Evolutionary conservation across 2,797 vertebrate genomes (phyloP).

Genomic region (Malacoraja senta): DNA sequence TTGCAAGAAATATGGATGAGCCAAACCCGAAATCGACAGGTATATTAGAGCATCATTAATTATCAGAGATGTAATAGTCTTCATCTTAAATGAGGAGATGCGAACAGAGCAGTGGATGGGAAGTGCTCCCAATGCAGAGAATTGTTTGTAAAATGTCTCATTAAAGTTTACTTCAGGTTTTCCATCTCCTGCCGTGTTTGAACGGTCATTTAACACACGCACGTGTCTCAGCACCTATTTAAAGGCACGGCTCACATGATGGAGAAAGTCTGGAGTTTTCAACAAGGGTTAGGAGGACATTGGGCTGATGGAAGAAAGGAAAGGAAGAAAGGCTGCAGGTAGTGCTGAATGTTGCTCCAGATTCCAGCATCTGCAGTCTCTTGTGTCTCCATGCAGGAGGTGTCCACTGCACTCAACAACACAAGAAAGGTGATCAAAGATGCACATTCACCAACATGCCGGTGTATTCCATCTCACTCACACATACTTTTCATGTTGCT

Average conservation of each 20-base stretch:
- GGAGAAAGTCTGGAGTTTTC: not conserved
- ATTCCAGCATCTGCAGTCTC: too few species aligned
- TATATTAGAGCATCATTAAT: not conserved
- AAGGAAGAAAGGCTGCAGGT: too few species aligned
- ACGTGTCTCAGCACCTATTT: not conserved
- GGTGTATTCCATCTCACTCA: not conserved
- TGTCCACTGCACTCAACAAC: not conserved
- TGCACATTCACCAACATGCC: not conserved
- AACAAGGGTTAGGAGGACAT: too few species aligned
- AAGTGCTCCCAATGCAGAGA: too few species aligned
- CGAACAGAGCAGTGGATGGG: not conserved
- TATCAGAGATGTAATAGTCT: not conserved
- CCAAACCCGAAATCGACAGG: not conserved
- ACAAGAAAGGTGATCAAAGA: not conserved
- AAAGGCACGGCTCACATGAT: not conserved
- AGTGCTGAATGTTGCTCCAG: too few species aligned
- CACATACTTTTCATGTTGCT: not conserved
- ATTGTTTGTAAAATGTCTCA: too few species aligned
- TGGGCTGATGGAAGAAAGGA: too few species aligned
- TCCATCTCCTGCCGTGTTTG: too few species aligned
- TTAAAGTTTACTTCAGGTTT: not conserved
- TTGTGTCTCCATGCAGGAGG: not conserved
- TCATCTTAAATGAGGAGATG: too few species aligned
- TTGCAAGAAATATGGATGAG: not conserved
- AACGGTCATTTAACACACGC: too few species aligned